These are phyloP conservation scores for Tachysurus vachellii DNA, from an alignment of 2,113 vertebrate genomes.

Conservation along the genomic window DNA sequence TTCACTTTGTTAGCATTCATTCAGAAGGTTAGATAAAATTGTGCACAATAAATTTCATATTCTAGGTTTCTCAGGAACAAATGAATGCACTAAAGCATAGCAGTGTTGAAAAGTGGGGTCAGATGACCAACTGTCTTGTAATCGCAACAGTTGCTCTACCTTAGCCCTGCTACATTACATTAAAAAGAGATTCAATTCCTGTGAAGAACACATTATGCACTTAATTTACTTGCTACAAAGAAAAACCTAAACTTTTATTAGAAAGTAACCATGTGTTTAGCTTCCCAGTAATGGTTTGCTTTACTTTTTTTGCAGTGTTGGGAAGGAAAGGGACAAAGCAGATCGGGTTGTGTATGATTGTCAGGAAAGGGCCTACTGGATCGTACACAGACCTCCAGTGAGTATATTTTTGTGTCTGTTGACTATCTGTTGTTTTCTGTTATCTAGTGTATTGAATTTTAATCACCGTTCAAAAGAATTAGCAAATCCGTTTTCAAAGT, in stretches of 20 bases:
- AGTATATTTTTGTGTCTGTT: conserved; percentile 47
- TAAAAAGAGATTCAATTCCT: not conserved
- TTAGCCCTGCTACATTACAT: not conserved
- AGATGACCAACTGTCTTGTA: not conserved
- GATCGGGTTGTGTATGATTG: conserved; percentile 90
- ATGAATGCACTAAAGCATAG: not conserved
- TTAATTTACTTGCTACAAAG: not conserved
- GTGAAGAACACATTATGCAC: not conserved
- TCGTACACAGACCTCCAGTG: conserved; percentile 89
- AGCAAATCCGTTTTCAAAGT: not conserved
- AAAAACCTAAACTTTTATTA: not conserved
- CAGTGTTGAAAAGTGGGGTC: not conserved
- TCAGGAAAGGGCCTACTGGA: conserved; percentile 96
- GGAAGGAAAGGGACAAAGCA: conserved; percentile 83
- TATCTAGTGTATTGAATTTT: not conserved
- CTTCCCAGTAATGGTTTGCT: not conserved
- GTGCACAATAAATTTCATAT: not conserved
- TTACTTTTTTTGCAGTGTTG: conserved; percentile 74
- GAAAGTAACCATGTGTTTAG: not conserved
- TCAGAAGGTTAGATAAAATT: not conserved
- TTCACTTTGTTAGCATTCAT: not conserved
- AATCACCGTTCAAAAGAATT: not conserved
- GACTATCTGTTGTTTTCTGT: not conserved
- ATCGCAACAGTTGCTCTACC: not conserved
- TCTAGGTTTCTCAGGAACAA: not conserved